Conservation (phyloP, 2,797 vertebrate genomes). For the Pangasius krempfi region DNA sequence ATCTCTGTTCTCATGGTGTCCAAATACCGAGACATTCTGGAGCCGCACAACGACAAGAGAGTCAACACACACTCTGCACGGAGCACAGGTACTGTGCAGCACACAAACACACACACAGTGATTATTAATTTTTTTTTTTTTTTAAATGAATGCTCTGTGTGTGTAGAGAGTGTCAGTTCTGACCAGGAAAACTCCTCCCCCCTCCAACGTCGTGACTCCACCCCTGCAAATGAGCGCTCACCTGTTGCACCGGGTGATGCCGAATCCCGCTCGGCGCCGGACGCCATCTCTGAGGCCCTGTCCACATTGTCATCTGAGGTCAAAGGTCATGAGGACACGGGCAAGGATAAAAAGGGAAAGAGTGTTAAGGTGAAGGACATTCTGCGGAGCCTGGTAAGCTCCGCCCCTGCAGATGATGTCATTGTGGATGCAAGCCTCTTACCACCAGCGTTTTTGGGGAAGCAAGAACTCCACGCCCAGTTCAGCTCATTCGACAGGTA, state of each 20-base stretch:
- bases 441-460: slow-evolving; percentile 84
- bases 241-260: slow-evolving; percentile 63
- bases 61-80: slow-evolving; percentile 36
- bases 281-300: slow-evolving; percentile 90
- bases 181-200: slow-evolving; percentile 74
- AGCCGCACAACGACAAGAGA: slow-evolving; percentile 90
- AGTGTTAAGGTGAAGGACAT: slow-evolving; percentile 97
- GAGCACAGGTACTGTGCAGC: slow-evolving; percentile 26
- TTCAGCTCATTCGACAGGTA: slow-evolving; percentile 97
- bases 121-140: not conserved
- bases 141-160: not conserved
- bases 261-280: slow-evolving; percentile 72
- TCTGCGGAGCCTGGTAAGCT: slow-evolving; percentile 89
- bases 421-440: slow-evolving; percentile 82
- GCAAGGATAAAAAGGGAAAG: slow-evolving; percentile 79
- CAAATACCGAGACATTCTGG: slow-evolving; percentile 97
- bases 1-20: slow-evolving; percentile 99
- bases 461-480: slow-evolving; percentile 79
- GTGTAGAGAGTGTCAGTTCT: slow-evolving; percentile 59
- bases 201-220: slow-evolving; percentile 80
- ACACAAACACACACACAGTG: slow-evolving; percentile 31
- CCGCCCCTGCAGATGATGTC: slow-evolving; percentile 79
- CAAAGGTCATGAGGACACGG: slow-evolving; percentile 75
- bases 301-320: slow-evolving; percentile 91
- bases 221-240: slow-evolving; percentile 81